A percentile compares a stretch with the other conserved stretches of the same genome.
phyloP scores from a whole-genome alignment of 1,140 invertebrate genomes.

The Bombyx mandarina region DNA sequence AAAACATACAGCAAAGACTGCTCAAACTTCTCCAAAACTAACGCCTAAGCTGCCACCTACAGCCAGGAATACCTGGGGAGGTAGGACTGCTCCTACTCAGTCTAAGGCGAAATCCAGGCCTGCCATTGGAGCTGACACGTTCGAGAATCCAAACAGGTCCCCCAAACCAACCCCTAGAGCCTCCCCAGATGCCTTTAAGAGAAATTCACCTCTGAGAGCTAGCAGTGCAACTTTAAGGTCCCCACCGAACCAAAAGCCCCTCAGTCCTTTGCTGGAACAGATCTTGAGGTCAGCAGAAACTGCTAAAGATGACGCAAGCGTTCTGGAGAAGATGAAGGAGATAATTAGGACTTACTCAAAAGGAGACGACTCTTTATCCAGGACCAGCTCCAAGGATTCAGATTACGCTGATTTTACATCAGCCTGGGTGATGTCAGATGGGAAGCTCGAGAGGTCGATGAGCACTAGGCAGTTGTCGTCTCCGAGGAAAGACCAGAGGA shows the following conservation, averaged over 20 bases:
- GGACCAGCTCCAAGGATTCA: slow-evolving; percentile 71
- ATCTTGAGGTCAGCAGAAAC: slow-evolving; percentile 78
- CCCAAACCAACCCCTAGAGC: slow-evolving; percentile 51
- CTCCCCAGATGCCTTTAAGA: slow-evolving; percentile 68
- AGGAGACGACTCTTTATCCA: slow-evolving; percentile 57
- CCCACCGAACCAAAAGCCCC: slow-evolving; percentile 71
- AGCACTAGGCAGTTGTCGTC: slow-evolving; percentile 63
- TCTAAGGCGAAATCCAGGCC: slow-evolving; percentile 69
- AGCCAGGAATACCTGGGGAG: slow-evolving; percentile 81
- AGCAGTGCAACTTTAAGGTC: slow-evolving; percentile 74
- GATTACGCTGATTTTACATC: slow-evolving; percentile 78
- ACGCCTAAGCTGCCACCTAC: slow-evolving; percentile 46
- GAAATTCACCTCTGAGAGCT: slow-evolving; percentile 74
- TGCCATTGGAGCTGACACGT: slow-evolving; percentile 77
- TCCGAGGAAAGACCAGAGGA: slow-evolving; percentile 73
- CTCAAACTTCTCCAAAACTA: slow-evolving; percentile 53
- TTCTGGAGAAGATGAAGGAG: slow-evolving; percentile 80
- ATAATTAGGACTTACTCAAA: slow-evolving; percentile 77
- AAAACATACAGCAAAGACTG: slow-evolving; percentile 42
- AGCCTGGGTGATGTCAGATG: slow-evolving; percentile 82
- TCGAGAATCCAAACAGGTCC: slow-evolving; percentile 72
- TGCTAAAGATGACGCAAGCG: slow-evolving; percentile 77
- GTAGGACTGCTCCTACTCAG: slow-evolving; percentile 66
- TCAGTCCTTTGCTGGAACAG: slow-evolving; percentile 78
- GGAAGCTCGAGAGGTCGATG: slow-evolving; percentile 72